Conservation (phyloP, 1,140 invertebrate species). For the Mamestra configurata region DNA sequence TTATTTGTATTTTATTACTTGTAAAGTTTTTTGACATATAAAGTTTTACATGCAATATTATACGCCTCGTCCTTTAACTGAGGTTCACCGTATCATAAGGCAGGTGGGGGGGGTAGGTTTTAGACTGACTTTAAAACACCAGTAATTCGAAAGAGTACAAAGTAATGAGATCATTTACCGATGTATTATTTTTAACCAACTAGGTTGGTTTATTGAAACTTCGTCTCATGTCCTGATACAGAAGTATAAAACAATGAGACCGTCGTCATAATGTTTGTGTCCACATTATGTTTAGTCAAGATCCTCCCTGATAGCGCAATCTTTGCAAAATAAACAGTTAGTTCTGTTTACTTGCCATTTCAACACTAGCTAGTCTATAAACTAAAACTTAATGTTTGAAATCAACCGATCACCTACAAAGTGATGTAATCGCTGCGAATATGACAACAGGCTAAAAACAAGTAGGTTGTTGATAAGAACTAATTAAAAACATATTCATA, state of each 20-base stretch:
- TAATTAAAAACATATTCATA: slow-evolving; percentile 39
- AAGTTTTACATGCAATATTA: too few relatives aligned
- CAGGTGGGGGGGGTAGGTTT: too few relatives aligned
- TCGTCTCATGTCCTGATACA: neutral
- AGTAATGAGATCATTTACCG: too few relatives aligned
- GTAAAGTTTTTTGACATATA: too few relatives aligned
- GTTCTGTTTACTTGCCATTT: slow-evolving; percentile 4
- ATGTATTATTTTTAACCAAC: too few relatives aligned
- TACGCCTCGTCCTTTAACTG: too few relatives aligned
- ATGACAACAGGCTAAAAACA: neutral
- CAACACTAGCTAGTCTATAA: neutral
- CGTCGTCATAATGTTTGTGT: neutral
- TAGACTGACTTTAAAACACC: too few relatives aligned
- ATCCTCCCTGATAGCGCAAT: slow-evolving; percentile 10
- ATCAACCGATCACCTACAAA: neutral
- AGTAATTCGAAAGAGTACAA: too few relatives aligned
- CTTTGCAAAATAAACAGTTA: neutral
- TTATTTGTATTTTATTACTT: neutral
- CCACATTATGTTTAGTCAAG: neutral
- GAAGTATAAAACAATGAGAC: neutral
- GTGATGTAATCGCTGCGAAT: slow-evolving; percentile 32
- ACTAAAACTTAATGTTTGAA: neutral
- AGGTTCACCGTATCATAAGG: too few relatives aligned
- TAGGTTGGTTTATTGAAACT: too few relatives aligned
- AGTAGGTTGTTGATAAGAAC: slow-evolving; percentile 21